phyloP scores from a whole-genome alignment of 2,113 vertebrate genomes.

The Pachyramphus minor region DNA sequence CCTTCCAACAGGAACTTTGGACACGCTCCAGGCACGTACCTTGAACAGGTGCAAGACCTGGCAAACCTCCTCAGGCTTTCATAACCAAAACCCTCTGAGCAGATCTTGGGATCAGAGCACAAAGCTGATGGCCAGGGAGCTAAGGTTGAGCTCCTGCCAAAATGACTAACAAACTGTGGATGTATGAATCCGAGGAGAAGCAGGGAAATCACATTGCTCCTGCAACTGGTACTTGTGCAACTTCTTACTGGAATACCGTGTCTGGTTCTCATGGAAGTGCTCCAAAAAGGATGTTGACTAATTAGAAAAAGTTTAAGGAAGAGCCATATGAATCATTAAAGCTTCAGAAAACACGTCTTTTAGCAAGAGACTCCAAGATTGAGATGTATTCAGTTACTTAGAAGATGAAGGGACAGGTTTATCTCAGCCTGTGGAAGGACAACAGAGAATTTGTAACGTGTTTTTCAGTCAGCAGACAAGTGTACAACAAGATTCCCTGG shows the following conservation, averaged over 20 bases:
- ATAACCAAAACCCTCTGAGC: not conserved
- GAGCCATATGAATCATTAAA: slow-evolving; percentile 63
- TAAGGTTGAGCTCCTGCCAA: slow-evolving; percentile 3
- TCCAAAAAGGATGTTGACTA: slow-evolving; percentile 58
- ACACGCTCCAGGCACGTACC: not conserved
- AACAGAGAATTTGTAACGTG: not conserved
- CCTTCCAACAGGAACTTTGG: not conserved
- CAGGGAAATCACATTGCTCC: not conserved
- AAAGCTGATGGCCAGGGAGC: not conserved
- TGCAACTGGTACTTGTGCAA: slow-evolving; percentile 30
- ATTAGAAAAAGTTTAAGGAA: slow-evolving; percentile 66
- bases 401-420: slow-evolving; percentile 22
- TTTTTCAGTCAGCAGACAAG: slow-evolving; percentile 18
- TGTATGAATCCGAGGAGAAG: not conserved
- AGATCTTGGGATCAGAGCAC: not conserved
- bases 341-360: slow-evolving; percentile 48
- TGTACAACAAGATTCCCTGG: slow-evolving; percentile 7
- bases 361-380: slow-evolving; percentile 35
- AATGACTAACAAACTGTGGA: not conserved
- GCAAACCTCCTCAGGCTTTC: not conserved
- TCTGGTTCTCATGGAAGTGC: slow-evolving; percentile 40
- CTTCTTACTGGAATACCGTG: slow-evolving; percentile 13
- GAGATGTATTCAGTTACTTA: slow-evolving; percentile 2
- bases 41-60: not conserved
- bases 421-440: slow-evolving; percentile 31